A percentile compares a stretch with the other conserved stretches of the same genome.
These are phyloP conservation scores for Spialia ferax DNA, from an alignment of 2,888 invertebrate genomes.

Conservation along the genomic window DNA sequence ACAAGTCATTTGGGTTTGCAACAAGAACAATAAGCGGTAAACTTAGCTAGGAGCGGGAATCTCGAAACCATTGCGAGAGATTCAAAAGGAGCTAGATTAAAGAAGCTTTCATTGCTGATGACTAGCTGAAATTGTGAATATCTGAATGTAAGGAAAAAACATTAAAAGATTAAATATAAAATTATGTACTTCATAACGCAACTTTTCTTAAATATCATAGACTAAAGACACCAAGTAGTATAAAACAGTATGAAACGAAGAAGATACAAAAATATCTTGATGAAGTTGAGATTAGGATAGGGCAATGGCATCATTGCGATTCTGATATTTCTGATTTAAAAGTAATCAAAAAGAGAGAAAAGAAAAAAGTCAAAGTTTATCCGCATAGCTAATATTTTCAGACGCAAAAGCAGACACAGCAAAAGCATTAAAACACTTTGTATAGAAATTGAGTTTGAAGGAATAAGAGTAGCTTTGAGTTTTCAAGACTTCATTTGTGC, in stretches of 20 bases:
- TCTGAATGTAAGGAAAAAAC: too few species aligned
- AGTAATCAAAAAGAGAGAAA: too few species aligned
- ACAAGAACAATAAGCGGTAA: constrained; percentile 46
- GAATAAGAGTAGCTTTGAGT: constrained; percentile 16
- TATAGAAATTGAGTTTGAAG: constrained; percentile 9
- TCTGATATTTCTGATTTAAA: too few species aligned
- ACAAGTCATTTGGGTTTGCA: constrained; percentile 43
- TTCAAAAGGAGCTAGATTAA: constrained; percentile 18
- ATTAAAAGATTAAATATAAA: too few species aligned
- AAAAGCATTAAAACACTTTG: not conserved
- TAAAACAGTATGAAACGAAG: too few species aligned
- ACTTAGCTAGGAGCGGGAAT: constrained; percentile 41
- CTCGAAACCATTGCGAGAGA: constrained; percentile 26
- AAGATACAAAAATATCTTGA: too few species aligned
- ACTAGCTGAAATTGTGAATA: not conserved
- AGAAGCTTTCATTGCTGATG: not conserved
- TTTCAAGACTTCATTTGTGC: constrained; percentile 36
- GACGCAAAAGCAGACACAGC: not conserved
- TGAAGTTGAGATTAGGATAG: too few species aligned
- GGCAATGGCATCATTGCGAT: too few species aligned
- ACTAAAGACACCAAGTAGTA: too few species aligned
- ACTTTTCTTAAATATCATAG: too few species aligned
- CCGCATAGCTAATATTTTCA: not conserved
- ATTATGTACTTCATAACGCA: too few species aligned
- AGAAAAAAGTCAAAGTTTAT: not conserved